These are phyloP conservation scores for Ephialtes manifestator DNA, from an alignment of 2,888 invertebrate genomes.

Conservation along the genomic window DNA sequence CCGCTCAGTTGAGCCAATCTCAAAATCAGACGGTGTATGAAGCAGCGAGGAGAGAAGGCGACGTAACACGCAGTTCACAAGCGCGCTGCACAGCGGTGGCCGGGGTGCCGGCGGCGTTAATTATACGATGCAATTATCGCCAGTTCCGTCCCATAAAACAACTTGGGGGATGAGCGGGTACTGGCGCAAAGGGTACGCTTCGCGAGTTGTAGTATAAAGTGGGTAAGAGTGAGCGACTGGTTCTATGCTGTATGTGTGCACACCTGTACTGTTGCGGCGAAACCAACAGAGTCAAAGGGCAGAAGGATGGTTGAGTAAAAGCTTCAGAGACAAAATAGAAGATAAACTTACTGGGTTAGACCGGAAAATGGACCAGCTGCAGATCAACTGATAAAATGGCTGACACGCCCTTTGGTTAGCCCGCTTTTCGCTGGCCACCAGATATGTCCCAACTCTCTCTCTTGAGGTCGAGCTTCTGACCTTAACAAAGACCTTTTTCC, in stretches of 20 bases:
- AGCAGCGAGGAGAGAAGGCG: constrained; percentile 26
- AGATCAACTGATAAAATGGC: constrained; percentile 38
- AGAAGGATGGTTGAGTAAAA: constrained; percentile 16
- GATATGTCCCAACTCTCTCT: not conserved
- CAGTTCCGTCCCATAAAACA: constrained; percentile 68
- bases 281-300: constrained; percentile 49
- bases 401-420: not conserved
- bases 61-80: constrained; percentile 23
- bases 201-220: not conserved
- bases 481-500: not conserved
- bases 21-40: constrained; percentile 49
- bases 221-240: not conserved
- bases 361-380: constrained; percentile 11
- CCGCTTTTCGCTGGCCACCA: not conserved
- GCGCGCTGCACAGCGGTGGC: constrained; percentile 18
- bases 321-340: not conserved
- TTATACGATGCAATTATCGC: constrained; percentile 72
- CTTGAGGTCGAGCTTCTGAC: not conserved
- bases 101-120: constrained; percentile 67
- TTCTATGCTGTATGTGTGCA: not conserved
- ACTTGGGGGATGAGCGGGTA: constrained; percentile 57
- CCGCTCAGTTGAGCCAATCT: constrained; percentile 44
- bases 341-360: not conserved
- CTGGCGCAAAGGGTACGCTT: constrained; percentile 31
- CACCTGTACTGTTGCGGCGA: not conserved